A percentile compares a stretch with the other conserved stretches of the same genome.
These are phyloP conservation scores for Fregetta grallaria DNA, from an alignment of 2,113 vertebrate genomes.

Conservation along the genomic window DNA sequence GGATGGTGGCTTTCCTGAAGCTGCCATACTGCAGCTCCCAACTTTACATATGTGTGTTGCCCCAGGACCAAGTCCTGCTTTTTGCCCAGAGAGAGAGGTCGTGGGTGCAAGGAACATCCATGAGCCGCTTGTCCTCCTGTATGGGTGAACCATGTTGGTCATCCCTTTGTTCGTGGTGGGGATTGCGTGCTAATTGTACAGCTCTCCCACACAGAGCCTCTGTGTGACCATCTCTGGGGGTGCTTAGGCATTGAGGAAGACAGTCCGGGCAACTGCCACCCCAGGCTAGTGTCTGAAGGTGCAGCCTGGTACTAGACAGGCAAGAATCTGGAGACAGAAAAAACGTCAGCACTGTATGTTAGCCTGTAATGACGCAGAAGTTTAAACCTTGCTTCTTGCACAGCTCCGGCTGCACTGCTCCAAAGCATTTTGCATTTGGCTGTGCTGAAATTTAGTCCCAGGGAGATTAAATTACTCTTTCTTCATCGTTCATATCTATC, in stretches of 20 bases:
- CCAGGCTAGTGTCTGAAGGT: not conserved
- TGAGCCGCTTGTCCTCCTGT: not conserved
- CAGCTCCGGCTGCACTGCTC: not conserved
- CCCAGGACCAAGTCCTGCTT: not conserved
- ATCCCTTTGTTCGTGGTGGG: not conserved
- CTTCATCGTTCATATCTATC: not conserved
- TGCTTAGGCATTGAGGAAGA: not conserved
- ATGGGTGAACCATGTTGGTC: rapidly evolving
- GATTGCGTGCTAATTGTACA: not conserved
- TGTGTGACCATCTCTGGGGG: not conserved
- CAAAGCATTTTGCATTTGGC: not conserved
- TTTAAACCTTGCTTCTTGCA: not conserved
- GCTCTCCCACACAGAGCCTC: not conserved
- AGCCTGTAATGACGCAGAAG: not conserved
- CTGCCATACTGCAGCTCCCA: not conserved
- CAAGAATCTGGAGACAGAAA: not conserved
- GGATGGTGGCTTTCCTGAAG: not conserved
- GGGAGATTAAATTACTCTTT: slow-evolving; percentile 13
- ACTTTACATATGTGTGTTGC: not conserved
- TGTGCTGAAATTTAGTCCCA: slow-evolving; percentile 1
- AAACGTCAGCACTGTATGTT: not conserved
- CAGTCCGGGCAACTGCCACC: not conserved
- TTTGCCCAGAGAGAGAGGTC: not conserved
- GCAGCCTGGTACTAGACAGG: not conserved
- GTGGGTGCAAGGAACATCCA: not conserved